These are phyloP conservation scores for Sterna hirundo DNA, from an alignment of 2,113 vertebrate species.

Conservation along the genomic window DNA sequence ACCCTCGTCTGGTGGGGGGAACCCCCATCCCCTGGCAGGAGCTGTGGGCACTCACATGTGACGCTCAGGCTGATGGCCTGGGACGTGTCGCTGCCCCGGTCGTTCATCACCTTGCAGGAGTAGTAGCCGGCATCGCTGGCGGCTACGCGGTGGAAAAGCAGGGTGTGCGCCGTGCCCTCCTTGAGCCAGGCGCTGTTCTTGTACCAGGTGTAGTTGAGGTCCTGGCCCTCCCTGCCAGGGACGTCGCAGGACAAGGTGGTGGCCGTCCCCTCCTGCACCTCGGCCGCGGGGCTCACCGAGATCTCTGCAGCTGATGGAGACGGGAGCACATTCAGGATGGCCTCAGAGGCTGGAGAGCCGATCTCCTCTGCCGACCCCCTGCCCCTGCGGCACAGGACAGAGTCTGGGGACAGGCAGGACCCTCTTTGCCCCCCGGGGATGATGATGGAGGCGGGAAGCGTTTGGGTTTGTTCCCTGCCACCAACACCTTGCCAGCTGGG, in stretches of 20 bases:
- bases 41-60: conserved; percentile 40
- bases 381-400: fast-evolving
- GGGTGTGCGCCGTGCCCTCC: not conserved
- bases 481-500: not conserved
- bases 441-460: fast-evolving
- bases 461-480: not conserved
- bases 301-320: conserved; percentile 50
- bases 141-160: not conserved
- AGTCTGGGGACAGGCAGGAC: not conserved
- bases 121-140: conserved; percentile 59
- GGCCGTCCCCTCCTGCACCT: conserved; percentile 55
- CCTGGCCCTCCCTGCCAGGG: conserved; percentile 26
- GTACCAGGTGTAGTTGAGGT: conserved; percentile 73
- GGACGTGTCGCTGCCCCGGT: conserved; percentile 45
- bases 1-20: not conserved
- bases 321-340: fast-evolving
- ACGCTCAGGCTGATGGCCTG: conserved; percentile 45
- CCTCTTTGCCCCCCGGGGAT: not conserved
- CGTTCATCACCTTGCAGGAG: conserved; percentile 61
- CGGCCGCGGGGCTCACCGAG: not conserved
- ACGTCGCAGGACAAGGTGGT: conserved; percentile 60
- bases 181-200: conserved; percentile 60
- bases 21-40: not conserved
- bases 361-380: fast-evolving
- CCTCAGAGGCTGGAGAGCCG: fast-evolving